These are phyloP conservation scores for Mesorhabditis belari DNA, from an alignment of 2,888 invertebrate genomes.

Conservation along the genomic window DNA sequence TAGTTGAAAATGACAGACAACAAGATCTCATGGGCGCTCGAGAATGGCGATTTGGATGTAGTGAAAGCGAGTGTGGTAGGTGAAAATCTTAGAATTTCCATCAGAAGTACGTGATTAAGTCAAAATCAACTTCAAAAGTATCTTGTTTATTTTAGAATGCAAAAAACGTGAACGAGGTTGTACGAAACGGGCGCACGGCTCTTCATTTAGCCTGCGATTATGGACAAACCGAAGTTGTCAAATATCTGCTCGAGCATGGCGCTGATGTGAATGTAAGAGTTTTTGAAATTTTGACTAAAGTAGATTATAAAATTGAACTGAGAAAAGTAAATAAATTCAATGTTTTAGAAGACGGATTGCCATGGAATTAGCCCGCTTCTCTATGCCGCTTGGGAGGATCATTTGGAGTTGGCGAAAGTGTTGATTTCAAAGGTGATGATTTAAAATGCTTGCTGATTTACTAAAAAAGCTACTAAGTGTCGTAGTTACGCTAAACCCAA, in stretches of 20 bases:
- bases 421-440: constrained; percentile 72
- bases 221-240: constrained; percentile 80
- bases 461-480: background rate
- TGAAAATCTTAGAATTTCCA: constrained; percentile 1
- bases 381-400: constrained; percentile 94
- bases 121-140: too few relatives aligned
- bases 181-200: constrained; percentile 82
- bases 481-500: too few relatives aligned
- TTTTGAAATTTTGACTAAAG: too few relatives aligned
- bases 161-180: constrained; percentile 67
- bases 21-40: constrained; percentile 23
- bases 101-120: too few relatives aligned
- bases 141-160: constrained; percentile 13
- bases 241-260: constrained; percentile 78
- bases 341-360: too few relatives aligned
- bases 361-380: constrained; percentile 87
- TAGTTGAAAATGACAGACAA: too few relatives aligned
- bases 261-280: constrained; percentile 87
- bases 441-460: background rate
- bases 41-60: constrained; percentile 25
- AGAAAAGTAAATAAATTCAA: too few relatives aligned
- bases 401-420: constrained; percentile 79
- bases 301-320: background rate
- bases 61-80: constrained; percentile 14
- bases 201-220: constrained; percentile 89